Evolutionary conservation across 2,797 vertebrate species (phyloP).

Genomic region (Pitangus sulphuratus): DNA sequence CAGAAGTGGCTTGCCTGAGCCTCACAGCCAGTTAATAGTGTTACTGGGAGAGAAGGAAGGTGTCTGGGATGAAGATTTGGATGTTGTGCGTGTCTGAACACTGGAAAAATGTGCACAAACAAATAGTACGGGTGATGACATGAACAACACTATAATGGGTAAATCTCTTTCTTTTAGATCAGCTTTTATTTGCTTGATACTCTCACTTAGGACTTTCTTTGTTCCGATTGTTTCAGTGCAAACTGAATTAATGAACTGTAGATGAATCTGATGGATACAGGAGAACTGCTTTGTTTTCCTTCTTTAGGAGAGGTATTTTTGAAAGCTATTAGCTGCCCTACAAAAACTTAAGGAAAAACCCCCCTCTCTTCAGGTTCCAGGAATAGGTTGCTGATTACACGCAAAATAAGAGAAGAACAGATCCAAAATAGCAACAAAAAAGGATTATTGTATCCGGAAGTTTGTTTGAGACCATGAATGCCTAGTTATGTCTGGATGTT

Average conservation of each 20-base stretch:
- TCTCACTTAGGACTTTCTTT: neutral
- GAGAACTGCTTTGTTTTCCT: neutral
- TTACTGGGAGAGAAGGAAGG: neutral
- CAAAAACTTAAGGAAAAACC: neutral
- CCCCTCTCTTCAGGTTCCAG: neutral
- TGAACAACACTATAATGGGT: neutral
- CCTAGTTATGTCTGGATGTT: neutral
- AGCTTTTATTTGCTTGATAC: neutral
- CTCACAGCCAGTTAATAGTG: neutral
- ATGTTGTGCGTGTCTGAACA: neutral
- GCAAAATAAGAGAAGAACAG: neutral
- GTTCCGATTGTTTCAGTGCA: neutral
- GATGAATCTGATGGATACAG: neutral
- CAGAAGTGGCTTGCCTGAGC: neutral
- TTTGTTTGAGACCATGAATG: neutral
- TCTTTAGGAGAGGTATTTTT: neutral
- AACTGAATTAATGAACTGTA: neutral
- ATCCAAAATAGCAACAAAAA: neutral
- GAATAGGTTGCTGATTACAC: neutral
- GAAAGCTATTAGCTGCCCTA: neutral
- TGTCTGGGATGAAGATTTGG: neutral
- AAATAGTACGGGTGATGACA: fast-evolving
- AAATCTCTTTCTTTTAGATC: neutral
- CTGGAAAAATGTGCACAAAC: neutral
- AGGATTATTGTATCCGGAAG: neutral